A percentile compares a stretch with the other conserved stretches of the same genome.
phyloP scores from a whole-genome alignment of 1,140 invertebrate genomes.

The Chironomus tepperi region DNA sequence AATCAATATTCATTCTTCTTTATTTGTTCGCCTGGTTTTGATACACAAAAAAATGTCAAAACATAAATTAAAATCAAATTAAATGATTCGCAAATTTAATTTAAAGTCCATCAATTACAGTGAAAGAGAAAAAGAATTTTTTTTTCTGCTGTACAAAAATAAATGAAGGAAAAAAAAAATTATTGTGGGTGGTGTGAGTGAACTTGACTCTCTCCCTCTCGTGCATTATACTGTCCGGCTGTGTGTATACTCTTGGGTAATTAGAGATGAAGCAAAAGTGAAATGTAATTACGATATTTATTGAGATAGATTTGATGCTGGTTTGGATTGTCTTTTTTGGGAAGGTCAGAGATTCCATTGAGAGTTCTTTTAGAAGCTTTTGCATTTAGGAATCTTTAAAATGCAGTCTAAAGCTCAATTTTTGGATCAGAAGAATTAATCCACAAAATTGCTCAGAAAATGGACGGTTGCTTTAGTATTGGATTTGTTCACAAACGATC shows the following conservation, averaged over 20 bases:
- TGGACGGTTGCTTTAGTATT: too few species aligned
- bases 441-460: too few species aligned
- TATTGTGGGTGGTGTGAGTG: not conserved
- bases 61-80: constrained; percentile 10
- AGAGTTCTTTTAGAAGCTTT: too few species aligned
- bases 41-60: not conserved
- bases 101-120: not conserved
- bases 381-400: too few species aligned
- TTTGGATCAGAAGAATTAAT: too few species aligned
- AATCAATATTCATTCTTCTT: too few species aligned
- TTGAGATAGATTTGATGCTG: not conserved
- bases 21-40: too few species aligned
- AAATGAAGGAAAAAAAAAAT: not conserved
- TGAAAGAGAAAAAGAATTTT: not conserved
- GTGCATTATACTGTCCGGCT: not conserved
- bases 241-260: not conserved
- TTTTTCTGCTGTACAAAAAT: not conserved
- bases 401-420: too few species aligned
- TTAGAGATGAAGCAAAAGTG: not conserved
- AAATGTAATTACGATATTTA: constrained; percentile 4
- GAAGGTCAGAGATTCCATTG: too few species aligned
- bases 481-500: too few species aligned
- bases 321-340: too few species aligned
- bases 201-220: not conserved
- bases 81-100: constrained; percentile 9